Base-by-base conservation (phyloP, 1,140 invertebrate species). In the Pseudomyrmex sp. region DNA sequence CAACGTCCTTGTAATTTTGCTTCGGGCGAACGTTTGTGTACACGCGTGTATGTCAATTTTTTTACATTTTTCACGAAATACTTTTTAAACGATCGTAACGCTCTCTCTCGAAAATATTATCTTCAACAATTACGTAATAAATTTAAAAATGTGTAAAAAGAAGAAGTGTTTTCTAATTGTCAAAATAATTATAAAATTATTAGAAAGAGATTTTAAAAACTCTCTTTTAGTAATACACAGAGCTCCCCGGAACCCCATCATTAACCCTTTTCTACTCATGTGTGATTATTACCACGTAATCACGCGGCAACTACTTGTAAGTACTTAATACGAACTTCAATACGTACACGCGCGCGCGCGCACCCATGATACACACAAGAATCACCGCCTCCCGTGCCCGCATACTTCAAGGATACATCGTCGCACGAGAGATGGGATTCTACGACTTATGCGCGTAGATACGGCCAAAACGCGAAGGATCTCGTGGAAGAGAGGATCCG, bases 341-440 rank as follows among this genome's bases (percentile, higher is more conserved):
- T 2, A 26, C 18, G 15, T 69, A 70, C n/a, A 35, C 65, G 44
- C 50, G 65, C 35, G 10, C 13, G 48, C 12, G 70, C 50, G 26
- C 15, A 13, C 9, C 23, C 18, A 48, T 26, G 18, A 58, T 50
- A 48, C 44, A 54, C 18, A 54, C 20, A 18, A 61, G 35, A 35
- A 35, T 35, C 35, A 35, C 35, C 5, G 5, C 5, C 35, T 35
- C n/a, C 44, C 15, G 44, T 70, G 66, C 18, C 26, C 26, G 44
- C 23, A 80, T 54, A 80, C 72, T 80, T 54, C 76, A 80, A 80
- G 66, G 15, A 70, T 79, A 79, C 20, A 69, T 18, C 65, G 18
- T 10, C 65, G 23, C 18, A 18, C 35, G 35, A 35, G 35, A 35
- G 18, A 26, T 35, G 48, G 54, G 56, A 54, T 75, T 59, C 59